Conservation (phyloP, 2,888 invertebrate species). For the Microchrysa polita region DNA sequence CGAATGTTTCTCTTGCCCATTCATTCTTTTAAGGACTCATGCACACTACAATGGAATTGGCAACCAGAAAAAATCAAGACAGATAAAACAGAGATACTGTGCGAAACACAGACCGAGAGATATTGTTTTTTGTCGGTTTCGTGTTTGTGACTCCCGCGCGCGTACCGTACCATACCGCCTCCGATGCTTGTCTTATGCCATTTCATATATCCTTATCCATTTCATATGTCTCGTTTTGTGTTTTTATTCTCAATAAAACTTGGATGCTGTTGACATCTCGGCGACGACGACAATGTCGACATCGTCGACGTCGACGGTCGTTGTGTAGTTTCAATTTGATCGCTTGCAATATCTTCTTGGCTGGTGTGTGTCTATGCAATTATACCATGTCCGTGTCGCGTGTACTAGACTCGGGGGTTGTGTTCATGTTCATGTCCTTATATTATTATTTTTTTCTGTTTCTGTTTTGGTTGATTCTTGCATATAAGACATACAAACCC, state of each 20-base stretch:
- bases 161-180: background rate
- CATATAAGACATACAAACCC: too few species aligned
- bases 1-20: background rate
- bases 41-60: background rate
- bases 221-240: slow-evolving; percentile 19
- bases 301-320: background rate
- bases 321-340: slow-evolving; percentile 14
- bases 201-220: slow-evolving; percentile 38
- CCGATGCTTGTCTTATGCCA: slow-evolving; percentile 6
- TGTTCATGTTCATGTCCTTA: too few species aligned
- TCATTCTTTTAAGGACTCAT: slow-evolving; percentile 21
- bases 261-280: slow-evolving; percentile 18
- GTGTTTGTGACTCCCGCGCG: background rate
- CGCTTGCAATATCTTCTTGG: slow-evolving; percentile 20
- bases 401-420: too few species aligned
- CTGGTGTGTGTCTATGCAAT: too few species aligned
- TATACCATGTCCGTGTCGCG: background rate
- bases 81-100: too few species aligned
- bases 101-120: background rate
- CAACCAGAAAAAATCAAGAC: too few species aligned
- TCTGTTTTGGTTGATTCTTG: too few species aligned
- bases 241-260: slow-evolving; percentile 35
- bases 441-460: too few species aligned
- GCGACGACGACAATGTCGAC: too few species aligned
- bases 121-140: slow-evolving; percentile 11